Evolutionary conservation across 2,113 vertebrate genomes (phyloP).

Genomic region (Oreochromis aureus): DNA sequence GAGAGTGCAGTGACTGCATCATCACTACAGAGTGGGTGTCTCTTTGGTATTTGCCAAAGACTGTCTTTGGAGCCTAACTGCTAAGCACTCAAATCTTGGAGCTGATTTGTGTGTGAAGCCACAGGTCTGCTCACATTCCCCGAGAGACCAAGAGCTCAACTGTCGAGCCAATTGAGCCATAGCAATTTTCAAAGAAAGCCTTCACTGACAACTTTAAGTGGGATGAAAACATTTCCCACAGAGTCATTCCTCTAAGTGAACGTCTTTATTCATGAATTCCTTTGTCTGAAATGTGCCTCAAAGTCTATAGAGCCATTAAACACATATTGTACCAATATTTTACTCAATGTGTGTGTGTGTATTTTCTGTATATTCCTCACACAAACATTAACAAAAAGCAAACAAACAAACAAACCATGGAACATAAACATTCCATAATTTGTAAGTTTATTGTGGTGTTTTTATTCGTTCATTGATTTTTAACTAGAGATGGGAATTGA

Average conservation of each 20-base stretch:
- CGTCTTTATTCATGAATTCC: not conserved
- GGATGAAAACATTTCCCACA: not conserved
- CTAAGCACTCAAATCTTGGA: not conserved
- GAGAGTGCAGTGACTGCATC: not conserved
- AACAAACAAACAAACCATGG: not conserved
- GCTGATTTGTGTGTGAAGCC: not conserved
- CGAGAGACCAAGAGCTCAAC: not conserved
- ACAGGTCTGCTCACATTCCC: not conserved
- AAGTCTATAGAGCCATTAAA: not conserved
- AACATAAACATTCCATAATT: not conserved
- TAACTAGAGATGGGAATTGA: not conserved
- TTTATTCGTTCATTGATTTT: not conserved
- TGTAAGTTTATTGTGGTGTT: not conserved
- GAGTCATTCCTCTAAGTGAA: not conserved
- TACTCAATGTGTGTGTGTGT: not conserved
- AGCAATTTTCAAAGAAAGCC: not conserved
- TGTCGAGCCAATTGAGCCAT: not conserved
- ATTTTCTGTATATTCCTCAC: not conserved
- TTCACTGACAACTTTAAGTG: not conserved
- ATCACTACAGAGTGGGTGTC: not conserved
- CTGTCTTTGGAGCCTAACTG: not conserved
- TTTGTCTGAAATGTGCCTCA: not conserved
- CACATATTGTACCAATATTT: not conserved
- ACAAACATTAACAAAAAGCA: not conserved
- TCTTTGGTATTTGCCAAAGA: not conserved